These are phyloP conservation scores for Colletes gigas DNA, from an alignment of 1,140 invertebrate species.

Conservation along the genomic window DNA sequence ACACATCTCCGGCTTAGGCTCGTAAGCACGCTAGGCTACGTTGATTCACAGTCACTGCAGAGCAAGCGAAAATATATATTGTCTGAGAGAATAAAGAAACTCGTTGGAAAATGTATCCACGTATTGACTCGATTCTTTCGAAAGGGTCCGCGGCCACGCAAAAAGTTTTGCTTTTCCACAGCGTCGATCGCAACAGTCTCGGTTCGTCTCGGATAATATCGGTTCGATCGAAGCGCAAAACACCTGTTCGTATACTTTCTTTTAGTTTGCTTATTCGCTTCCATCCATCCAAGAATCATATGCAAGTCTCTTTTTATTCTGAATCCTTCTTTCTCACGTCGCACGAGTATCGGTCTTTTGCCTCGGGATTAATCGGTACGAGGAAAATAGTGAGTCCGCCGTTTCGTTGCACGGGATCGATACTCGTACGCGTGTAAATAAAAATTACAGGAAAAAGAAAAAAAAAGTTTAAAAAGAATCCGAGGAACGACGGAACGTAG, in stretches of 20 bases:
- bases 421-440: background rate
- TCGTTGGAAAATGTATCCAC: background rate
- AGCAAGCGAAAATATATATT: constrained; percentile 43
- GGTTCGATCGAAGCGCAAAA: background rate
- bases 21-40: constrained; percentile 52
- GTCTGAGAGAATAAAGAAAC: background rate
- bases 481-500: background rate
- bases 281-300: constrained; percentile 17
- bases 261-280: background rate
- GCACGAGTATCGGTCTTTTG: constrained; percentile 1
- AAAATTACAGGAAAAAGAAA: background rate
- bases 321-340: background rate
- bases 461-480: background rate
- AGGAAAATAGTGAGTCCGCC: too few species aligned
- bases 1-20: constrained; percentile 56
- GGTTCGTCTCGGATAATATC: too few species aligned
- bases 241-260: constrained; percentile 5
- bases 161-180: background rate
- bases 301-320: background rate
- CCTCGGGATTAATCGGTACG: background rate
- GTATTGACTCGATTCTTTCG: too few species aligned
- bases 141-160: too few species aligned
- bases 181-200: too few species aligned
- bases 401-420: background rate
- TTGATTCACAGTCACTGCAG: constrained; percentile 45